Evolutionary conservation across 2,113 vertebrate species (phyloP).

Genomic region (Calidris pygmaea): DNA sequence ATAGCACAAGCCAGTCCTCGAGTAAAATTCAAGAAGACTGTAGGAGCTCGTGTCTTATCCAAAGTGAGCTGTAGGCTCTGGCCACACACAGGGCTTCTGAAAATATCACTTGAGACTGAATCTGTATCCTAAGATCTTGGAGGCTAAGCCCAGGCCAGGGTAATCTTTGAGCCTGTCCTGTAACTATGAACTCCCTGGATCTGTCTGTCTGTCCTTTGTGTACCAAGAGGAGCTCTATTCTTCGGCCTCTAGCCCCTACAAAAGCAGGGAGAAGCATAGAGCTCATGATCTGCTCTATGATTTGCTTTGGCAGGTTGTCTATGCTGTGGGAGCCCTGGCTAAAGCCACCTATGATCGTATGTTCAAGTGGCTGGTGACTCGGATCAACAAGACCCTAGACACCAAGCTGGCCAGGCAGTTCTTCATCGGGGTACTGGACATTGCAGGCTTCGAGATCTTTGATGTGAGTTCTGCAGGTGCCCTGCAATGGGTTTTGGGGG

Average conservation of each 20-base stretch:
- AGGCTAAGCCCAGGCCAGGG: neutral
- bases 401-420: constrained; percentile 90
- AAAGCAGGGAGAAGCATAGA: neutral
- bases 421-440: constrained; percentile 96
- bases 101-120: neutral
- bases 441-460: constrained; percentile 96
- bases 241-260: neutral
- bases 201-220: neutral
- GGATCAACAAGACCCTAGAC: constrained; percentile 93
- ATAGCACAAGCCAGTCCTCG: neutral
- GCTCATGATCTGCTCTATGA: neutral
- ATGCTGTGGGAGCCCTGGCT: constrained; percentile 89
- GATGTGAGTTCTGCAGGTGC: constrained; percentile 75
- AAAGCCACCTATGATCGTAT: constrained; percentile 95
- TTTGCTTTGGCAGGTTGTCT: constrained; percentile 80
- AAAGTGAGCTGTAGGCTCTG: neutral
- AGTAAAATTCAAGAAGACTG: neutral
- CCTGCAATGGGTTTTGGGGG: neutral
- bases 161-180: neutral
- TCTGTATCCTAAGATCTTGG: neutral
- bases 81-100: neutral
- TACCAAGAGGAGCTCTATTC: neutral
- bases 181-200: neutral
- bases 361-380: constrained; percentile 92
- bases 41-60: neutral